Conservation (phyloP, 2,797 vertebrate species). For the Glossophaga mutica region DNA sequence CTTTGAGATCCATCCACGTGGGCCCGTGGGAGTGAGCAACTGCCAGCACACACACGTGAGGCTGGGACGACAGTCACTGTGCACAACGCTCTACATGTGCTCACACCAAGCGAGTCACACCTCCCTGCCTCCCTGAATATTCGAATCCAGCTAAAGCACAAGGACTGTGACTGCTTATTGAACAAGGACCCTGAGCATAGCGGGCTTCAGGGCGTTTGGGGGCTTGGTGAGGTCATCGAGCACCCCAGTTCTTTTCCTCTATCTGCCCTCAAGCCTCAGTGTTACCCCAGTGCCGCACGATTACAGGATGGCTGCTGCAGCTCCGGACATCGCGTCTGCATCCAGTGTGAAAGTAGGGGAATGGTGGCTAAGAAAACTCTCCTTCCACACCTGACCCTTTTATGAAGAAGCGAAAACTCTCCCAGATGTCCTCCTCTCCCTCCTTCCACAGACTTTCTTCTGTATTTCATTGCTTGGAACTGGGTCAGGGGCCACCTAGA, state of each 20-base stretch:
- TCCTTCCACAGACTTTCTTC: neutral
- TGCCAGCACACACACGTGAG: rapidly evolving
- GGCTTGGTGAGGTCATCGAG: neutral
- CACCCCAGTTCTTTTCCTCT: neutral
- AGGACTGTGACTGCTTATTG: neutral
- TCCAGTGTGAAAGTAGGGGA: neutral
- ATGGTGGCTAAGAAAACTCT: neutral
- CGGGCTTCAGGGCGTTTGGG: neutral
- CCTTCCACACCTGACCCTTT: neutral
- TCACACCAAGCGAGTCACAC: neutral
- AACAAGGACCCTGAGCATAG: neutral
- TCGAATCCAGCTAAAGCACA: neutral
- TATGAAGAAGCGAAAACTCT: neutral
- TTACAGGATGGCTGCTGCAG: neutral
- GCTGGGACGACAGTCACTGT: rapidly evolving
- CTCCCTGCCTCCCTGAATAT: neutral
- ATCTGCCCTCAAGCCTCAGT: neutral
- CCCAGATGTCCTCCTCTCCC: neutral
- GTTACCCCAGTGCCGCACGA: neutral
- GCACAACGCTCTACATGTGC: rapidly evolving
- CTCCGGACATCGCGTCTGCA: neutral
- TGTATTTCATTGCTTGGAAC: neutral
- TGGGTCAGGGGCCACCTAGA: neutral
- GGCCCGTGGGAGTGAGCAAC: neutral
- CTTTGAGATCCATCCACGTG: rapidly evolving